Evolutionary conservation across 1,140 invertebrate species (phyloP), one percentile per base, ranked within the genome.

Genomic region (Solen grandis): DNA sequence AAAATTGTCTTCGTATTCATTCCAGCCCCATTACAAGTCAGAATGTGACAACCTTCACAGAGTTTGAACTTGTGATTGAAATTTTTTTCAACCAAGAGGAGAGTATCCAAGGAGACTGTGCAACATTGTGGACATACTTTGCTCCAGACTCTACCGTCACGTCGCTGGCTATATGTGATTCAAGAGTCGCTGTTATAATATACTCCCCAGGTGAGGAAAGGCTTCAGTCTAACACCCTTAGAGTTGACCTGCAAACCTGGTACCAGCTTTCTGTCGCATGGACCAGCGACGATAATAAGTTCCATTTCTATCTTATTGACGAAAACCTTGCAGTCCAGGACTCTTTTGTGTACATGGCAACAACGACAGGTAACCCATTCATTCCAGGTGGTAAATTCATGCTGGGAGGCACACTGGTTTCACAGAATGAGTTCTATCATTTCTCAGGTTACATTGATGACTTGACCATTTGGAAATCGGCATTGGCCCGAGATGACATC

Each of bases 361-460:
- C 36, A 10, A 72, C 38, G 36, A 55, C 52, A 16, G 5, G 46
- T 13, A 60, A 38, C 27, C 59, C 65, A 46, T 65, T 85, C 55
- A 33, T 54, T n/a, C 77, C 82, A 10, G 80, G 84, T 73, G 84
- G 84, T 29, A 74, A 63, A 31, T 66, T 85, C 36, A 81, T 74
- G 68, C 63, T 84, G 5, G 84, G 82, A 19, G 60, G 76, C 59
- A 83, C 81, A 66, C 66, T 79, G 63, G 41, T 66, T 33, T 36
- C 8, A 31, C 33, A 65, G 31, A 33, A 65, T 19, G 41, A 46
- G 19, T 8, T 10, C 8, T 79, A 78, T 74, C 66, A 55, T 38
- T 85, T 81, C 57, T 35, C 62, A 22, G 84, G 84, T n/a, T 70
- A 68, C 36, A 27, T 84, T 36, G 82, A 84, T 68, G 82, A 85